Conservation (phyloP, 2,888 invertebrate species). For the Standfussiana lucernea region DNA sequence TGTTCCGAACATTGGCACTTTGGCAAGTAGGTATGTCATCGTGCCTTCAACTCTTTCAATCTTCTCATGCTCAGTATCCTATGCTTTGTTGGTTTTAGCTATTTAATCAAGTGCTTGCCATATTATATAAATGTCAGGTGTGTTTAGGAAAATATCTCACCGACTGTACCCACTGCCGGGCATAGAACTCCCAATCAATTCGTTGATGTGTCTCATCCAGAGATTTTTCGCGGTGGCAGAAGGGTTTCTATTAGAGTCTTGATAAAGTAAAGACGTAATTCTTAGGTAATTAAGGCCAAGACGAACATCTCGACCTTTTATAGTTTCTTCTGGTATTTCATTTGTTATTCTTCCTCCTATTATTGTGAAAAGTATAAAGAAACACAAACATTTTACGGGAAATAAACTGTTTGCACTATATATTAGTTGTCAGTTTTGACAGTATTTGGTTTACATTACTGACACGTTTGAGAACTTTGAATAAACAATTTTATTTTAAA, state of each 20-base stretch:
- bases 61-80: neutral
- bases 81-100: neutral
- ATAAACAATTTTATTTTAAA: conserved; percentile 17
- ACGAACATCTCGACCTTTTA: conserved; percentile 18
- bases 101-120: neutral
- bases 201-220: neutral
- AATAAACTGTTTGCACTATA: conserved; percentile 26
- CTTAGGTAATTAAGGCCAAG: conserved; percentile 21
- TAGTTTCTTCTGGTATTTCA: conserved; percentile 32
- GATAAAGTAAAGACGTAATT: conserved; percentile 1
- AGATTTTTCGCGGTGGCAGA: neutral
- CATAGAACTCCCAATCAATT: neutral
- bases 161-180: neutral
- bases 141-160: neutral
- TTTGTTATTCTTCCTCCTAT: conserved; percentile 32
- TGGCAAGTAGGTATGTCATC: neutral
- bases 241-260: neutral
- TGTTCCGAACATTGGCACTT: neutral
- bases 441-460: conserved; percentile 15
- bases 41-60: neutral
- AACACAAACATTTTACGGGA: conserved; percentile 24
- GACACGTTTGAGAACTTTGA: conserved; percentile 7
- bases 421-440: conserved; percentile 24
- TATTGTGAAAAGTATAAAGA: conserved; percentile 6
- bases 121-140: neutral